These are phyloP conservation scores for Anser cygnoides DNA, from an alignment of 2,113 vertebrate genomes.

Conservation along the genomic window DNA sequence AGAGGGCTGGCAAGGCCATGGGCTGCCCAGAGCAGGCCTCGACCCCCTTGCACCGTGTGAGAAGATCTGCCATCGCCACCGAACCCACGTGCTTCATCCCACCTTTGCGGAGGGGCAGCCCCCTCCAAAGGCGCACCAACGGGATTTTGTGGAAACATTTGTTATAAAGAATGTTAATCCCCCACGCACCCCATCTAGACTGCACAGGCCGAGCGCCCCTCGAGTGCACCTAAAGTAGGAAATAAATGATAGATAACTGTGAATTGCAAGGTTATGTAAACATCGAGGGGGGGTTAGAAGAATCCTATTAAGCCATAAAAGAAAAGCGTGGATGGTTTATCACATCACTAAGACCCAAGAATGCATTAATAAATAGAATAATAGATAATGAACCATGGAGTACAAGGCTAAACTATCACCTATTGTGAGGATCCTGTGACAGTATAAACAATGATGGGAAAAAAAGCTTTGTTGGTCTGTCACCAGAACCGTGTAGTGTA, in stretches of 20 bases:
- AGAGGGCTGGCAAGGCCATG: fast-evolving
- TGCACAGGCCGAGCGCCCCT: fast-evolving
- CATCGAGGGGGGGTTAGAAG: slow-evolving; percentile 24
- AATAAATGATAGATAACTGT: slow-evolving; percentile 64
- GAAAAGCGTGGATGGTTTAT: slow-evolving; percentile 65
- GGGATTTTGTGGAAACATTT: neutral
- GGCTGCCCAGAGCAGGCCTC: too few relatives aligned
- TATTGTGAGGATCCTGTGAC: slow-evolving; percentile 59
- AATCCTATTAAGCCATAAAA: slow-evolving; percentile 64
- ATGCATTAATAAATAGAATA: slow-evolving; percentile 73
- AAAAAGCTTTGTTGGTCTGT: slow-evolving; percentile 66
- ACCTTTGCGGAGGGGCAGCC: neutral
- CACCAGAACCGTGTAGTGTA: slow-evolving; percentile 54
- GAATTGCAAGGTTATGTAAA: slow-evolving; percentile 68
- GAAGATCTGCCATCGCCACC: too few relatives aligned
- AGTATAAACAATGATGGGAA: slow-evolving; percentile 60
- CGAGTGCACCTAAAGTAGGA: neutral
- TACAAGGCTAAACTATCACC: slow-evolving; percentile 63
- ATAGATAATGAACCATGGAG: slow-evolving; percentile 61
- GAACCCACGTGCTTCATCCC: neutral
- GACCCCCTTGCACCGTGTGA: too few relatives aligned
- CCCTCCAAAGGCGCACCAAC: too few relatives aligned
- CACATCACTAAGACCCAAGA: slow-evolving; percentile 68
- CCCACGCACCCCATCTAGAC: fast-evolving
- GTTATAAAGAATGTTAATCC: fast-evolving